Evolutionary conservation across 2,797 vertebrate genomes (phyloP), one percentile per base, ranked within the genome.

Genomic region (Artibeus lituratus): DNA sequence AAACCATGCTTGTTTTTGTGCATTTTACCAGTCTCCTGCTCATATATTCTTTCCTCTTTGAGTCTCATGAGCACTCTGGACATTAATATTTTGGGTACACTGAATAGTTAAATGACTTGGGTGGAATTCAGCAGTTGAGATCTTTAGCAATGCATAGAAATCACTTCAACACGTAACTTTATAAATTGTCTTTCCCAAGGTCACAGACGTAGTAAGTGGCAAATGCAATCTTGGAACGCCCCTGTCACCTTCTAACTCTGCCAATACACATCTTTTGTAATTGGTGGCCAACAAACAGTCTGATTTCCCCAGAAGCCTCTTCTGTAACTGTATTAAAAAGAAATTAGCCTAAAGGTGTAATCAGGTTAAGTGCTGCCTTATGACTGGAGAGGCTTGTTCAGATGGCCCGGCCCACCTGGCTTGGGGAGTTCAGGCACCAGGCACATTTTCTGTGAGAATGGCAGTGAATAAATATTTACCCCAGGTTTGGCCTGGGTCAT

Each of bases 381-480:
- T 21, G 51, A 55, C 49, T 39, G 32, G 85, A 69, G 29, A 83
- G 49, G 15, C 29, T 70, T 85, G 37, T 87, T 93, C 84, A 84
- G 10, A 86, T 15, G 87, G 67, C 69, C 89, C 37, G 62, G 44
- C 22, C 37, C 70, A 77, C 77, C 29, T 89, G 82, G 53, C 35
- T 70, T 4, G 32, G 86, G 70, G 85, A 94, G 16, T 94, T 95
- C 7, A 35, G 59, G 59, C 44, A 87, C 81, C 53, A 90, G 69
- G 42, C 32, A 62, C 39, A 77, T 88, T 94, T 96, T 90, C 81
- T 83, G 39, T 85, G 85, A 90, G 55, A 94, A 84, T 22, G 81
- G 37, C 44, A 86, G 95, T 91, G 96, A 98, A 90, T 59, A 88
- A 77, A 72, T 83, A 65, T 96, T 94, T 94, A 77, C 35, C 19